Evolutionary conservation across 2,888 invertebrate species (phyloP), one percentile per base, ranked within the genome.

Genomic region (Macroteleia sp.): DNA sequence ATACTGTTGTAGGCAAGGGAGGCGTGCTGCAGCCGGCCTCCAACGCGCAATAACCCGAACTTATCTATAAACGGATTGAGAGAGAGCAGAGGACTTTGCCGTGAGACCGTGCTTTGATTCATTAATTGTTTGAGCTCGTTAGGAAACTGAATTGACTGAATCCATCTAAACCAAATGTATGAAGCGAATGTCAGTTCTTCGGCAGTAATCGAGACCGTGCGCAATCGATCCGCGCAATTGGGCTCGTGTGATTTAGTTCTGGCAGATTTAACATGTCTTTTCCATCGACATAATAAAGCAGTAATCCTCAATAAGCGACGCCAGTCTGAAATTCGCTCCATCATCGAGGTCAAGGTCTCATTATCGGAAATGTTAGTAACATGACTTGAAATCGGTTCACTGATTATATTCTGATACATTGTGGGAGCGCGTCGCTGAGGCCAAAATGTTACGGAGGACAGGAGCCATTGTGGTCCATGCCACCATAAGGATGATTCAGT

Each of bases 401-500:
- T 14, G 2, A 14, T 2, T 30, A 36, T 5, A 36, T 14, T 14
- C 8, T 8, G 36, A 36, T 36, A 25, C 5, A 10, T 14, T 9
- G 20, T 30, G 8, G 19, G 14, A 1, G 14, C 9, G 1, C 30
- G 9, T 3, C 4, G 3, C 8, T 36, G 36, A 14, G 36, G 36
- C 36, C 36, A 36, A 3, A 36, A 14, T 12, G 14, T 2, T 8
- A 14, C 14, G 8, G 36, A 3, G 14, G 36, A 36, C 30, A 30
- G 10, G 30, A 62, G 32, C 62, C 62, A 62, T 0, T 22, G 9
- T 0, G 62, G 62, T 6, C 62, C 62, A 14, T 50, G 19, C 28
- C 4, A 20, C 62, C 50, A 64, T 1, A 64, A 4, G 0, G 39
- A 14, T n/a, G 17, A 48, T 6, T 34, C 12, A 25, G 16, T 1